Base-by-base conservation (phyloP, 2,113 vertebrate species). In the Boulengeromyrus knoepffleri region DNA sequence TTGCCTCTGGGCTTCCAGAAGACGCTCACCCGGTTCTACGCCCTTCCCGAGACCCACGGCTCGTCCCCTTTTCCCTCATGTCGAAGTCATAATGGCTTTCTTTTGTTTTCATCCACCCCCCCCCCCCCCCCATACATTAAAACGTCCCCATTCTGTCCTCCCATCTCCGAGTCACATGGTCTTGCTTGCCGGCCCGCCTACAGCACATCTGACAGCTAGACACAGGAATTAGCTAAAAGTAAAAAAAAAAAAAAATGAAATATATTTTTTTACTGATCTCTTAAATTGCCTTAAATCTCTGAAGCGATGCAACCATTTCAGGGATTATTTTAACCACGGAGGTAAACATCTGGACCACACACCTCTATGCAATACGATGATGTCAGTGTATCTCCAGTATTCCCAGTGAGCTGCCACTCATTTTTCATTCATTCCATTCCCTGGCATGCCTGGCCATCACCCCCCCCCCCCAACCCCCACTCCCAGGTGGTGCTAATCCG, bases 371-470 rank as follows among this genome's bases (percentile, higher is more conserved):
- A 90, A 91, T 70, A 91, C 42, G 45, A 49, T 91, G 89, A 87
- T 52, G 85, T 90, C 92, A 89, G 91, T 91, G 90, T 91, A 70
- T 90, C 91, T 80, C 89, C 90, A 93, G 85, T 88, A 58, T 80
- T 84, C 77, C 86, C 46, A 62, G 88, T 90, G 58, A 62, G 70
- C 42, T 62, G 70, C 17, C 83, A 45, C 58, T 91, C 88, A 92
- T 91, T 89, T 92, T 91, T 92, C 92, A 93, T 93, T 91, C 91
- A 93, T 91, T 87, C 80, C 85, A 88, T 88, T 87, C 85, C 85
- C 83, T 50, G 88, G 90, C 42, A 86, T 89, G 91, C 84, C 90
- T 91, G 13, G 36, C 70, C 74, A 89, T 58, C 27, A 13, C 62
- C 21, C 74, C 88, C 46, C 24, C 85, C 85, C 49, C 49, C 2